Percentiles rank a stretch among this genome's conserved stretches.
Conservation (phyloP, 2,797 vertebrate genomes). For the Phoebastria nigripes region DNA sequence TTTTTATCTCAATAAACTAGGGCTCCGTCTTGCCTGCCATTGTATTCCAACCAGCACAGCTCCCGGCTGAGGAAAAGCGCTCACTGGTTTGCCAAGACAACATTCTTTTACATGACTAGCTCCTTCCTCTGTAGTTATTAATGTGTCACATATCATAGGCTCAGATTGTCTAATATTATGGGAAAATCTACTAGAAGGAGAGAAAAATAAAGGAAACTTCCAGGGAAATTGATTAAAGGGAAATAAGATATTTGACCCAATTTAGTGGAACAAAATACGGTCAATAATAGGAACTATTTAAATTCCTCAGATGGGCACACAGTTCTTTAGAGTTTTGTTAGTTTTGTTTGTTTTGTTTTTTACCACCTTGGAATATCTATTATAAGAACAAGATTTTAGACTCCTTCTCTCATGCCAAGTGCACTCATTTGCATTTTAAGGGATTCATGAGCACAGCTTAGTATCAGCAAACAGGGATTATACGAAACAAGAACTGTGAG, state of each 20-base stretch:
- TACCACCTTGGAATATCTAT: slow-evolving; percentile 37
- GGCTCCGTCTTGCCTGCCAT: background rate
- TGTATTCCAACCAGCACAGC: slow-evolving; percentile 24
- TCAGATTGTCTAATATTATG: slow-evolving; percentile 65
- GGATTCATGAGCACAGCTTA: background rate
- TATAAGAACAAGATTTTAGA: slow-evolving; percentile 37
- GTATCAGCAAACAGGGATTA: background rate
- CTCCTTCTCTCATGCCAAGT: background rate
- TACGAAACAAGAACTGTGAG: background rate
- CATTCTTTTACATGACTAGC: slow-evolving; percentile 62
- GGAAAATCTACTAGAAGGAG: slow-evolving; percentile 65
- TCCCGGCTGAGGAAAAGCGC: slow-evolving; percentile 40
- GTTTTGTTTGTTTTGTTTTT: slow-evolving; percentile 53
- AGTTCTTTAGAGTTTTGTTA: slow-evolving; percentile 31
- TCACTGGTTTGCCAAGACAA: slow-evolving; percentile 40
- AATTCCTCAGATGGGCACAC: slow-evolving; percentile 34
- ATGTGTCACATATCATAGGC: slow-evolving; percentile 56
- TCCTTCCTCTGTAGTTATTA: slow-evolving; percentile 68
- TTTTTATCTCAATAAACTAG: background rate
- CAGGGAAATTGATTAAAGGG: slow-evolving; percentile 67
- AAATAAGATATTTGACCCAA: slow-evolving; percentile 45
- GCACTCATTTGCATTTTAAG: background rate
- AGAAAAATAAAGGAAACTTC: slow-evolving; percentile 69
- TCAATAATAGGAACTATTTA: slow-evolving; percentile 49
- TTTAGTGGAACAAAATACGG: slow-evolving; percentile 44